A percentile compares a stretch with the other conserved stretches of the same genome.
Evolutionary conservation across 2,888 invertebrate genomes (phyloP).

Genomic region (Sarcophaga caerulescens): DNA sequence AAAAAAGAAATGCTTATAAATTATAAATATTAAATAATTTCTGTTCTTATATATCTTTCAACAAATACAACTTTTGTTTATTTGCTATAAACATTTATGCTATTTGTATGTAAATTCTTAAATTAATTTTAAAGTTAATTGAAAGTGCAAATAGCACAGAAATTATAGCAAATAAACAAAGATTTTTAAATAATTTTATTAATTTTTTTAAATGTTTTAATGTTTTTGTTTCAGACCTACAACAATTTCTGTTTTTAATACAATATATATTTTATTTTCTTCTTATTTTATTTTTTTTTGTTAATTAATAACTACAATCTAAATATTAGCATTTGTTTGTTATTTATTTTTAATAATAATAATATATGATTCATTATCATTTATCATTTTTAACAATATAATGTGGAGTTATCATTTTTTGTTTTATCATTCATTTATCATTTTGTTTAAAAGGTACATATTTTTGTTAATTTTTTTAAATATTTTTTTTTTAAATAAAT

Average conservation of each 20-base stretch:
- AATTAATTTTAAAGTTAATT: neutral
- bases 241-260: slow-evolving; percentile 43
- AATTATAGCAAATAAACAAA: neutral
- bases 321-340: slow-evolving; percentile 59
- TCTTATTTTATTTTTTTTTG: no score
- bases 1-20: neutral
- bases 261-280: slow-evolving; percentile 21
- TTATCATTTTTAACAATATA: slow-evolving; percentile 57
- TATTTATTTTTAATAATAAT: slow-evolving; percentile 38
- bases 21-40: neutral
- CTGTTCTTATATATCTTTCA: neutral
- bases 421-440: neutral
- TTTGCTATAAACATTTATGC: no score
- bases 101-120: no score
- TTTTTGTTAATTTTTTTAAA: slow-evolving; percentile 12
- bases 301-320: slow-evolving; percentile 60
- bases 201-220: slow-evolving; percentile 9
- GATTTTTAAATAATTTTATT: slow-evolving; percentile 23
- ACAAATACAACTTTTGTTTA: neutral
- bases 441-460: slow-evolving; percentile 1
- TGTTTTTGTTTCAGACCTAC: slow-evolving; percentile 34
- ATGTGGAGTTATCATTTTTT: slow-evolving; percentile 49
- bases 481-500: slow-evolving; percentile 29
- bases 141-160: no score
- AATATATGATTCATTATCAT: slow-evolving; percentile 17